A percentile compares a stretch with the other conserved stretches of the same genome.
Evolutionary conservation across 2,797 vertebrate genomes (phyloP).

Genomic region (Phoxinus dragarum): DNA sequence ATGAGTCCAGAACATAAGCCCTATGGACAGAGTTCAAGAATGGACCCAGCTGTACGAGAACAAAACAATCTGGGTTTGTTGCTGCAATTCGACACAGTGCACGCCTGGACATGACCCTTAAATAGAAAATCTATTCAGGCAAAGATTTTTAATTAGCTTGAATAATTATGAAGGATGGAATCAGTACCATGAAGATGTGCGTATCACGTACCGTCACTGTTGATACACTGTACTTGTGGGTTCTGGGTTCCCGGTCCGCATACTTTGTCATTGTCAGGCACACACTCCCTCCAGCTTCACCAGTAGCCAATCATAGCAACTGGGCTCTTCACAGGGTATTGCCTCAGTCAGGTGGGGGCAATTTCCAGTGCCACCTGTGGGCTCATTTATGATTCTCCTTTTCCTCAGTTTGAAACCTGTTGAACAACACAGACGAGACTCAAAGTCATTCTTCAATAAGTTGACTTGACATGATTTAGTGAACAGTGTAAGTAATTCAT

Average conservation of each 20-base stretch:
- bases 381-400: constrained; percentile 87
- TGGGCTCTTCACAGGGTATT: constrained; percentile 94
- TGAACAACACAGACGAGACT: constrained; percentile 21
- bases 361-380: constrained; percentile 86
- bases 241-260: constrained; percentile 91
- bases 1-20: constrained; percentile 52
- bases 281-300: constrained; percentile 84
- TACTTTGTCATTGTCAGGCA: constrained; percentile 88
- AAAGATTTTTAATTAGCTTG: constrained; percentile 39
- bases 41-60: constrained; percentile 48
- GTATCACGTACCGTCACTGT: constrained; percentile 87
- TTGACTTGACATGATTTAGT: neutral
- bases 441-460: constrained; percentile 15
- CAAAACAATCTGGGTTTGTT: constrained; percentile 52
- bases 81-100: constrained; percentile 45
- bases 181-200: neutral
- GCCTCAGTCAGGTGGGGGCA: constrained; percentile 94
- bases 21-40: constrained; percentile 57
- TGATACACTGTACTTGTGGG: constrained; percentile 89
- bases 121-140: constrained; percentile 38
- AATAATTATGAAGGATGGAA: constrained; percentile 14
- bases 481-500: neutral
- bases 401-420: constrained; percentile 96
- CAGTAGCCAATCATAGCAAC: constrained; percentile 93
- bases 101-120: constrained; percentile 33